These are phyloP conservation scores for Artibeus jamaicensis DNA, from an alignment of 2,797 vertebrate genomes.

Conservation along the genomic window DNA sequence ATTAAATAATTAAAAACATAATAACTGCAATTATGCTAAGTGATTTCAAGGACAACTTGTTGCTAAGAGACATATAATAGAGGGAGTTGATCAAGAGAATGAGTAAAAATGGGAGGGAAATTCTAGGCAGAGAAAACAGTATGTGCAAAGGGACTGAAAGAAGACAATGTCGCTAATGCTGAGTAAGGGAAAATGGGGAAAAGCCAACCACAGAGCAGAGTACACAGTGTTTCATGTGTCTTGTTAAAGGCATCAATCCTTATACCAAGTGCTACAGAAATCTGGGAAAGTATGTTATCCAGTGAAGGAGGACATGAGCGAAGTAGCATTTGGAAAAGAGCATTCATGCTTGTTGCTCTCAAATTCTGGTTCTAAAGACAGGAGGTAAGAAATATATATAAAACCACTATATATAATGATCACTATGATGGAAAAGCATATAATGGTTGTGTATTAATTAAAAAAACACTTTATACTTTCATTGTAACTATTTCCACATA, in stretches of 20 bases:
- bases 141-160: neutral
- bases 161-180: neutral
- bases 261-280: neutral
- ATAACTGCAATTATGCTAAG: neutral
- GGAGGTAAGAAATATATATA: neutral
- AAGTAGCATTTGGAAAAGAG: neutral
- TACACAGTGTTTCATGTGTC: accelerated
- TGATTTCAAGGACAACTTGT: neutral
- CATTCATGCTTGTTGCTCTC: neutral
- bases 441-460: neutral
- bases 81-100: neutral
- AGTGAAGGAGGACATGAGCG: neutral
- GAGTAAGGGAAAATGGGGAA: neutral
- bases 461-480: neutral
- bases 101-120: neutral
- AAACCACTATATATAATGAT: neutral
- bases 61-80: neutral
- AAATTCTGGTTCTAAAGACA: neutral
- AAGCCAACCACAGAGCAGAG: neutral
- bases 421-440: neutral
- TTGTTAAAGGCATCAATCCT: neutral
- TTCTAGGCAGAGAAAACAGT: neutral
- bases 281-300: neutral
- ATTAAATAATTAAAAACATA: constrained; percentile 21
- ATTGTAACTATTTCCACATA: constrained; percentile 9